These are phyloP conservation scores for Neodiprion pinetum DNA, from an alignment of 1,140 invertebrate species.

Conservation along the genomic window DNA sequence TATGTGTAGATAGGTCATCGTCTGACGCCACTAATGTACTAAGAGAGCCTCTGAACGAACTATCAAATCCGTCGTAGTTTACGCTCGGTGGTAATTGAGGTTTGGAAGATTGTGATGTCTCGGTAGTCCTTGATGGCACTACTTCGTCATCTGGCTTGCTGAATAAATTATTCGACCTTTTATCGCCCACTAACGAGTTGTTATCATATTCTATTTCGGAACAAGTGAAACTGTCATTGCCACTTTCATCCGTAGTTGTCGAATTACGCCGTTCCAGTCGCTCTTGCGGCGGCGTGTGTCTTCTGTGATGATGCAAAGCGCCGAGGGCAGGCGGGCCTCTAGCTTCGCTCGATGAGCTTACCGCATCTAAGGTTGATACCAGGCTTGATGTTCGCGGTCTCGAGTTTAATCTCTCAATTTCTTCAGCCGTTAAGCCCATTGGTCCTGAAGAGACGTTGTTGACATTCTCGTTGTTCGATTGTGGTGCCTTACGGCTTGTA, in stretches of 20 bases:
- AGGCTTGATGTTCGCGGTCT: constrained; percentile 86
- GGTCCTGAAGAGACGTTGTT: constrained; percentile 68
- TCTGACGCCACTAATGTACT: constrained; percentile 92
- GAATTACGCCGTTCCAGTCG: constrained; percentile 72
- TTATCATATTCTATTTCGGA: constrained; percentile 98
- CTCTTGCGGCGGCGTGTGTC: constrained; percentile 73
- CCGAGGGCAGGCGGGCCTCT: constrained; percentile 67
- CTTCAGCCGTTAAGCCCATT: constrained; percentile 89
- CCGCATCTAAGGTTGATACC: constrained; percentile 90
- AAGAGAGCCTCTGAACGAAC: constrained; percentile 90
- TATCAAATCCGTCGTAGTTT: constrained; percentile 90
- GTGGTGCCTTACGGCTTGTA: constrained; percentile 71
- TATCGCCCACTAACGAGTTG: constrained; percentile 81
- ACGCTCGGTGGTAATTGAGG: constrained; percentile 72
- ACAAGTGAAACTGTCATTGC: constrained; percentile 97
- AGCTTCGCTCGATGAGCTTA: constrained; percentile 90
- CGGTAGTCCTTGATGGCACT: constrained; percentile 51
- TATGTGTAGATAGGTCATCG: constrained; percentile 82
- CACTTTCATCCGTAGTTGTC: constrained; percentile 92
- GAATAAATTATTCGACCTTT: constrained; percentile 72
- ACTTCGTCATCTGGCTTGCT: constrained; percentile 73
- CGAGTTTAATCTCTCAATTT: constrained; percentile 89
- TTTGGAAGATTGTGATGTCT: constrained; percentile 61
- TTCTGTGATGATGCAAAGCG: constrained; percentile 67
- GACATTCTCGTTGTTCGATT: constrained; percentile 57